A percentile compares a stretch with the other conserved stretches of the same genome.
Conservation (phyloP, 2,113 vertebrate species). For the Rhinopomastus cyanomelas region DNA sequence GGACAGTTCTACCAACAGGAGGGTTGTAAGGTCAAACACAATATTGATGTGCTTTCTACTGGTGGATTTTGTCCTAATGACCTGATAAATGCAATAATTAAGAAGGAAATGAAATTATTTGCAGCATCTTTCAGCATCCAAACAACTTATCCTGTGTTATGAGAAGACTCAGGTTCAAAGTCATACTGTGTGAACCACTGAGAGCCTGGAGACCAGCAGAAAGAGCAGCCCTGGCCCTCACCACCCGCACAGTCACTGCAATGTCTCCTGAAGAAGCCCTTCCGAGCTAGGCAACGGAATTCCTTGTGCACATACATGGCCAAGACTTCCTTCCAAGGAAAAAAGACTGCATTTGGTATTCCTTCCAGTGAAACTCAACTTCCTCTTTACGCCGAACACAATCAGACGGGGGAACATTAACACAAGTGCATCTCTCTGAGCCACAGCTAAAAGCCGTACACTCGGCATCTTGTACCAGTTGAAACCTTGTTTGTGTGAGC, state of each 20-base stretch:
- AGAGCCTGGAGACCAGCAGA: accelerated
- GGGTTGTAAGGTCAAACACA: neutral
- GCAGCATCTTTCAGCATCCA: neutral
- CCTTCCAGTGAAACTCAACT: constrained; percentile 25
- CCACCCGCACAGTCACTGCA: neutral
- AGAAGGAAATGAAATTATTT: neutral
- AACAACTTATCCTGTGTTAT: neutral
- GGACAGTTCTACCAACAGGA: neutral
- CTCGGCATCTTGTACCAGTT: constrained; percentile 20
- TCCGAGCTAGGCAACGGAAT: neutral
- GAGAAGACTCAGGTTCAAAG: neutral
- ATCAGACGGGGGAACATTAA: neutral
- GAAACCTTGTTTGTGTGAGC: constrained; percentile 33
- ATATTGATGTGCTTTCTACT: neutral
- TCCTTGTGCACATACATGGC: neutral
- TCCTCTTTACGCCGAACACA: neutral
- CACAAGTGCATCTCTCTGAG: neutral
- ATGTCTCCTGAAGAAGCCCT: neutral
- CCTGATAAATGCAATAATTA: neutral
- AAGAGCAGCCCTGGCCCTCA: neutral
- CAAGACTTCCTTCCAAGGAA: neutral
- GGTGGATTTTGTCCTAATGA: neutral
- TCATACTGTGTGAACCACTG: neutral
- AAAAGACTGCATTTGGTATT: neutral
- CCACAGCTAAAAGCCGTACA: constrained; percentile 34